Evolutionary conservation across 2,113 vertebrate species (phyloP).

Genomic region (Oenanthe oenanthe): DNA sequence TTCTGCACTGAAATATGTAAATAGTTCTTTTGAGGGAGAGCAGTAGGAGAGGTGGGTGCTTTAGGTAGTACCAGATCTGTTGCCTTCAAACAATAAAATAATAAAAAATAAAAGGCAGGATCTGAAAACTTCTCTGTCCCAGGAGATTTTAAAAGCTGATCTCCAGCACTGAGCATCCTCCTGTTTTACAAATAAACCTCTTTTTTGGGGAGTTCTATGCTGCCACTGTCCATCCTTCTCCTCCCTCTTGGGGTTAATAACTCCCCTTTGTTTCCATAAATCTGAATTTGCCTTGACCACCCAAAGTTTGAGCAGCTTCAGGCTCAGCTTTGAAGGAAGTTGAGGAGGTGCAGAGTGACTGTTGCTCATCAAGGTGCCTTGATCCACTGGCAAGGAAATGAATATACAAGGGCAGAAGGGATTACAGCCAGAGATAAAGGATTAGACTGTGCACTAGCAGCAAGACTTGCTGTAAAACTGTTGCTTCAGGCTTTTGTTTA

Average conservation of each 20-base stretch:
- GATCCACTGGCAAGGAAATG: slow-evolving; percentile 52
- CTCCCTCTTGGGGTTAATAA: neutral
- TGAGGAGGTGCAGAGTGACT: neutral
- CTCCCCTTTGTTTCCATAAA: neutral
- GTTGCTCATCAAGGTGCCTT: neutral
- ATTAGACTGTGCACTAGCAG: slow-evolving; percentile 53
- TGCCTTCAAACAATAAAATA: neutral
- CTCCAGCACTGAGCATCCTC: neutral
- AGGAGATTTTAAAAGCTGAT: neutral
- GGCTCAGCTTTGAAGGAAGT: neutral
- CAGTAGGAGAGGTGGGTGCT: neutral
- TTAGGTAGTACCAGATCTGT: neutral
- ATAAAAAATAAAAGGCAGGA: neutral
- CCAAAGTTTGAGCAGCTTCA: neutral
- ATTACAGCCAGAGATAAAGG: slow-evolving; percentile 53
- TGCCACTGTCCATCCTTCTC: neutral
- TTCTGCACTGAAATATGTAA: neutral
- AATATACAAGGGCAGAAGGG: slow-evolving; percentile 42
- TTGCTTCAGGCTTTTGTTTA: slow-evolving; percentile 68
- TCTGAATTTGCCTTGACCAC: neutral
- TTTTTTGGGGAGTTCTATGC: neutral
- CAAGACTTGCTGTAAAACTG: slow-evolving; percentile 49
- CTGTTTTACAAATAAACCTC: neutral
- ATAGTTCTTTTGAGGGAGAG: neutral
- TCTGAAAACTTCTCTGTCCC: neutral